These are phyloP conservation scores for Ondatra zibethicus DNA, from an alignment of 2,113 vertebrate genomes.

Conservation along the genomic window DNA sequence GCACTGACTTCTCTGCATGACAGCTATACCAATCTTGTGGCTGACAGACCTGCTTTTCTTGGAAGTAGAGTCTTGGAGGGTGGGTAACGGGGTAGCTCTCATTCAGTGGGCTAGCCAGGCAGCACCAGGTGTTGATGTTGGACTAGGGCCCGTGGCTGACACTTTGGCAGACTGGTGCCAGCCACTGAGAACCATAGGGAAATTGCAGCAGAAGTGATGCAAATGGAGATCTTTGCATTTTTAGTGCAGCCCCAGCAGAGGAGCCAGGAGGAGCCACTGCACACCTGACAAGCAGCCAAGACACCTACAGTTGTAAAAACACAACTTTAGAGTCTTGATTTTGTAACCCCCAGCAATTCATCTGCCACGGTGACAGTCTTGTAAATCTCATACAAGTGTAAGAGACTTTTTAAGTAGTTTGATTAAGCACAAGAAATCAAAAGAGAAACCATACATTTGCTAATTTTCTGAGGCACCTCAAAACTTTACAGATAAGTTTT, in stretches of 20 bases:
- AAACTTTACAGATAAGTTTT: conserved; percentile 61
- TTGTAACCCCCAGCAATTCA: conserved; percentile 39
- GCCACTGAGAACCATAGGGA: conserved; percentile 53
- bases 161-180: conserved; percentile 73
- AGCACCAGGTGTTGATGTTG: conserved; percentile 58
- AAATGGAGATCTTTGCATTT: conserved; percentile 42
- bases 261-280: not conserved
- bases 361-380: conserved; percentile 57
- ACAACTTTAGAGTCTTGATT: not conserved
- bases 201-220: conserved; percentile 39
- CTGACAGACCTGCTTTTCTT: conserved; percentile 73
- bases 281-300: not conserved
- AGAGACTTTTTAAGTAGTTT: conserved; percentile 62
- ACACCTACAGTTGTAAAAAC: not conserved
- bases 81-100: conserved; percentile 16
- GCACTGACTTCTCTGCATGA: conserved; percentile 51
- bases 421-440: conserved; percentile 54
- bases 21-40: conserved; percentile 12
- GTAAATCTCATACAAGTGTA: conserved; percentile 53
- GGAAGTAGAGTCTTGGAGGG: not conserved
- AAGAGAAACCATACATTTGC: conserved; percentile 35
- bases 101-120: conserved; percentile 22
- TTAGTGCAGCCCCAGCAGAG: conserved; percentile 50
- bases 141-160: conserved; percentile 58
- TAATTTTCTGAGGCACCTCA: conserved; percentile 52